Percentiles rank a stretch among this genome's conserved stretches.
Evolutionary conservation across 1,140 invertebrate species (phyloP).

Genomic region (Drosophila varians): DNA sequence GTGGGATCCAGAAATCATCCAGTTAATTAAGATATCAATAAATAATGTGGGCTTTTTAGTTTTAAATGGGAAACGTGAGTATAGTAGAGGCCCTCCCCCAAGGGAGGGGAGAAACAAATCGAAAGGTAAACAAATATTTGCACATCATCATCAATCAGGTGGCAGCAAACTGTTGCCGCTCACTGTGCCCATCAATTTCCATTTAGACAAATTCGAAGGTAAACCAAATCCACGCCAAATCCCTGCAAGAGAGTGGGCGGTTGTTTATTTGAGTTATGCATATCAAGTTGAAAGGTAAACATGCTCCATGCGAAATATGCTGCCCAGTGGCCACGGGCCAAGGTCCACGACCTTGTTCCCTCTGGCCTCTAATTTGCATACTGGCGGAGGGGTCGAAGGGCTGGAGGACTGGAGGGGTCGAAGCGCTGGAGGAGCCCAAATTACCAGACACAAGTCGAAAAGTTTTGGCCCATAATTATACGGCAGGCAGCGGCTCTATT

Average conservation of each 20-base stretch:
- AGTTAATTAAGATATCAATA: conserved; percentile 7
- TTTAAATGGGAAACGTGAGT: neutral
- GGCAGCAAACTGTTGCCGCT: conserved; percentile 11
- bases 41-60: neutral
- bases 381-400: conserved; percentile 4
- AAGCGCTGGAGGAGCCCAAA: neutral
- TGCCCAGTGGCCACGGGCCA: neutral
- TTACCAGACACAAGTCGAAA: conserved; percentile 26
- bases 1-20: neutral
- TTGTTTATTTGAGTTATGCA: conserved; percentile 74
- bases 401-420: neutral
- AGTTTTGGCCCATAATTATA: conserved; percentile 30
- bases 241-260: neutral
- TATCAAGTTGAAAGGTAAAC: conserved; percentile 71
- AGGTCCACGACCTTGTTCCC: neutral
- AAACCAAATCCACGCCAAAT: neutral
- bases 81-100: too few species aligned
- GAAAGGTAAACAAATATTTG: conserved; percentile 28
- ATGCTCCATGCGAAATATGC: conserved; percentile 67
- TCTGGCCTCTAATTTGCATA: conserved; percentile 50
- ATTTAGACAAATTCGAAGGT: conserved; percentile 38
- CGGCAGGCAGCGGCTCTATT: conserved; percentile 3
- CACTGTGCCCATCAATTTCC: conserved; percentile 31
- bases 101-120: neutral
- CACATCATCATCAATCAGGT: conserved; percentile 38